Conservation (phyloP, 1,140 invertebrate genomes). For the Cepaea nemoralis region DNA sequence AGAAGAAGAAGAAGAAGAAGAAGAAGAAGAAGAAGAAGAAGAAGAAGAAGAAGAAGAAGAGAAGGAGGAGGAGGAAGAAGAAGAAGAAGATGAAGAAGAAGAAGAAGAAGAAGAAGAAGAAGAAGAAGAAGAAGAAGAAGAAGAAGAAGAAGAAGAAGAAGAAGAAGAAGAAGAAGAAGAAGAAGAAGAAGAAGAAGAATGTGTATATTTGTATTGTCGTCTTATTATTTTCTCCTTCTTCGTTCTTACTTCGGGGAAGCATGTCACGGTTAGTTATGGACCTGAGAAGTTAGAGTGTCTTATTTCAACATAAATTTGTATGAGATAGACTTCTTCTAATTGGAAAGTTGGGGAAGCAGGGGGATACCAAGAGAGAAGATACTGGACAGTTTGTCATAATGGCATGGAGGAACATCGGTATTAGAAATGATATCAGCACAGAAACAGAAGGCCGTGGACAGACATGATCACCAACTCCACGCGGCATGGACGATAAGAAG, state of each 20-base stretch:
- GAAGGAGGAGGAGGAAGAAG: background rate
- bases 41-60: constrained; percentile 7
- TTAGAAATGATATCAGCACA: no score
- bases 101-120: background rate
- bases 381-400: no score
- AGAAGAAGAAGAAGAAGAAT: background rate
- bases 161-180: background rate
- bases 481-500: no score
- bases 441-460: no score
- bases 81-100: background rate
- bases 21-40: background rate
- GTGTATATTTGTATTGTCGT: background rate
- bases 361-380: no score
- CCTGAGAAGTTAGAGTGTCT: no score
- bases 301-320: no score
- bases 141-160: background rate
- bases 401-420: no score
- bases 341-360: no score
- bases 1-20: background rate
- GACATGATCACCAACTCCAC: no score
- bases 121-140: background rate
- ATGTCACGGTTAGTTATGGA: background rate
- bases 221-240: background rate
- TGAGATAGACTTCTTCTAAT: no score
- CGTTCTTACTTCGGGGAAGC: background rate